Evolutionary conservation across 2,797 vertebrate species (phyloP).

Genomic region (Parotocinclus haroldoi): DNA sequence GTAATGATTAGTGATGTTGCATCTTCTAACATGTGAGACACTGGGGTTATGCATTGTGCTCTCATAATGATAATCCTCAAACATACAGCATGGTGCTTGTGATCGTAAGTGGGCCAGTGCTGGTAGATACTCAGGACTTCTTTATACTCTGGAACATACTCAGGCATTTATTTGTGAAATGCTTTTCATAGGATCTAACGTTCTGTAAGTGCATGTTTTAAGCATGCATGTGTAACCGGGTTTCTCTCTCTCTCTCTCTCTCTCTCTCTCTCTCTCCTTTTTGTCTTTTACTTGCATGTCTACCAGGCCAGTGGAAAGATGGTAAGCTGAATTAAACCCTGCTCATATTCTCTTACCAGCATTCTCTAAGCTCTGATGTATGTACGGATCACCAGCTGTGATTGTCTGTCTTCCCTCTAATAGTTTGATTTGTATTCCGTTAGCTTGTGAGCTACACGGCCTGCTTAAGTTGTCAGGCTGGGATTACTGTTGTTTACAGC

Average conservation of each 20-base stretch:
- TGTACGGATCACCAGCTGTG: slow-evolving; percentile 37
- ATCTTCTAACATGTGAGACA: no score
- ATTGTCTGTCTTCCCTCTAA: slow-evolving; percentile 10
- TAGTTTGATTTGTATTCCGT: slow-evolving; percentile 25
- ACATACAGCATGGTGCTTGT: slow-evolving; percentile 53
- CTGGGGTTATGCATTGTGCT: slow-evolving; percentile 24
- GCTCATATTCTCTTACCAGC: slow-evolving; percentile 52
- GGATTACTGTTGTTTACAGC: slow-evolving; percentile 20
- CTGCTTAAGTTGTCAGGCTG: slow-evolving; percentile 21
- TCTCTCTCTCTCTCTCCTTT: slow-evolving; percentile 25
- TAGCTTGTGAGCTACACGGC: slow-evolving; percentile 20
- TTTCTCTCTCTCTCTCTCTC: slow-evolving; percentile 43
- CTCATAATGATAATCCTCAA: slow-evolving; percentile 53
- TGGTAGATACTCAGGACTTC: slow-evolving; percentile 52
- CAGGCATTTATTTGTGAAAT: slow-evolving; percentile 55
- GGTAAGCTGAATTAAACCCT: slow-evolving; percentile 81
- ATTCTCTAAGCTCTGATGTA: slow-evolving; percentile 45
- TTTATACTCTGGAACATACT: slow-evolving; percentile 37
- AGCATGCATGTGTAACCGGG: slow-evolving; percentile 76
- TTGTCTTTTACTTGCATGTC: slow-evolving; percentile 78
- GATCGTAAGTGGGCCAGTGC: slow-evolving; percentile 54
- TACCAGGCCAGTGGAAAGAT: slow-evolving; percentile 96
- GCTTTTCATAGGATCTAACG: slow-evolving; percentile 56
- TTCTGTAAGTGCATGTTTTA: slow-evolving; percentile 63
- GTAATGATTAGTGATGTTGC: no score